Conservation (phyloP, 37 sponge, comb jelly and placozoan species). For the Cladorhizidae sp. region DNA sequence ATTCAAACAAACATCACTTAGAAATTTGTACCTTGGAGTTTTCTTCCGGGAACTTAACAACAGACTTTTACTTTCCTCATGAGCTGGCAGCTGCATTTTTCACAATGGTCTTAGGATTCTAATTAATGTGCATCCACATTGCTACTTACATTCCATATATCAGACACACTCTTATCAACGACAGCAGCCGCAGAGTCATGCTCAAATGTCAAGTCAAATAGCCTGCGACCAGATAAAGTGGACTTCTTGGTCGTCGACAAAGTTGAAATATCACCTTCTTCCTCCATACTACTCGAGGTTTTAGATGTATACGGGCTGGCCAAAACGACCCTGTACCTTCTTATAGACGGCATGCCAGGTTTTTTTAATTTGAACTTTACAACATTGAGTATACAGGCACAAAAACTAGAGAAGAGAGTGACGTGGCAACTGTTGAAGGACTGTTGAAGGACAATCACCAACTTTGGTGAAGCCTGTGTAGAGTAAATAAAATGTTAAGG, state of each 20-base stretch:
- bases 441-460: no score
- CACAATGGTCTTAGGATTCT: not conserved
- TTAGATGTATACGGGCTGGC: not conserved
- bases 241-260: not conserved
- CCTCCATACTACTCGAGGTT: not conserved
- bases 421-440: no score
- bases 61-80: not conserved
- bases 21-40: not conserved
- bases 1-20: no score
- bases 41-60: not conserved
- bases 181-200: not conserved
- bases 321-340: not conserved
- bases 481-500: not conserved
- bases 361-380: not conserved
- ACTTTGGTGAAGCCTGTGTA: no score
- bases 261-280: not conserved
- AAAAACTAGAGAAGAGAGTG: no score
- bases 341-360: not conserved
- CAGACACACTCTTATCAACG: not conserved
- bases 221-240: not conserved
- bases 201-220: slow-evolving; percentile 1
- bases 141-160: not conserved
- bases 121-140: slow-evolving; percentile 7
- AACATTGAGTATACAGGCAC: not conserved
- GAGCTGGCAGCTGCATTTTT: not conserved